These are phyloP conservation scores for Hycleus phaleratus DNA, from an alignment of 1,140 invertebrate species.

Conservation along the genomic window DNA sequence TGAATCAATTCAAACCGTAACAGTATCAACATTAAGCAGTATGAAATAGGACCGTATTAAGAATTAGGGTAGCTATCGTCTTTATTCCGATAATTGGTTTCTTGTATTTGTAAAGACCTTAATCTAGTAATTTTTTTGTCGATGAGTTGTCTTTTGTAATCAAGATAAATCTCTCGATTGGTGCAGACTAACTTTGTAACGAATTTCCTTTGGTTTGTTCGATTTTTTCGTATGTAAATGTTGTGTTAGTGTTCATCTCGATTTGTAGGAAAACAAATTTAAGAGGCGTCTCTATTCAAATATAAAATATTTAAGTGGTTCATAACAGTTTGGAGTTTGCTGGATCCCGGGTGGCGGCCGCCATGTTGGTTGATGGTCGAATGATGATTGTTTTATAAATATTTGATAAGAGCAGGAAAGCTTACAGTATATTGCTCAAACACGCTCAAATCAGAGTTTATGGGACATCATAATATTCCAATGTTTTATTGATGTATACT, in stretches of 20 bases:
- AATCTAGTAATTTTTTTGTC: constrained; percentile 20
- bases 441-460: constrained; percentile 40
- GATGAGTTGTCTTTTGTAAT: constrained; percentile 11
- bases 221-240: not conserved
- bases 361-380: constrained; percentile 42
- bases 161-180: not conserved
- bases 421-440: constrained; percentile 21
- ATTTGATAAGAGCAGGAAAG: constrained; percentile 33
- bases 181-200: no score
- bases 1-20: constrained; percentile 2
- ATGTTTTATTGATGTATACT: constrained; percentile 41
- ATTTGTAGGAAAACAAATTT: constrained; percentile 35
- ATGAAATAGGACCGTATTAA: not conserved
- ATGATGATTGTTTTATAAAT: constrained; percentile 45
- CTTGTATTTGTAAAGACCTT: constrained; percentile 21
- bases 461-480: constrained; percentile 40
- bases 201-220: no score
- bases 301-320: constrained; percentile 42
- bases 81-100: constrained; percentile 27
- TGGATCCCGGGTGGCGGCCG: constrained; percentile 32
- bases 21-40: not conserved
- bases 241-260: constrained; percentile 3
- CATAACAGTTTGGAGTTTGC: constrained; percentile 41
- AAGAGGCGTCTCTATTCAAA: constrained; percentile 41
- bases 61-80: not conserved